These are phyloP conservation scores for Lipophrys pholis DNA, from an alignment of 2,113 vertebrate genomes.

Conservation along the genomic window DNA sequence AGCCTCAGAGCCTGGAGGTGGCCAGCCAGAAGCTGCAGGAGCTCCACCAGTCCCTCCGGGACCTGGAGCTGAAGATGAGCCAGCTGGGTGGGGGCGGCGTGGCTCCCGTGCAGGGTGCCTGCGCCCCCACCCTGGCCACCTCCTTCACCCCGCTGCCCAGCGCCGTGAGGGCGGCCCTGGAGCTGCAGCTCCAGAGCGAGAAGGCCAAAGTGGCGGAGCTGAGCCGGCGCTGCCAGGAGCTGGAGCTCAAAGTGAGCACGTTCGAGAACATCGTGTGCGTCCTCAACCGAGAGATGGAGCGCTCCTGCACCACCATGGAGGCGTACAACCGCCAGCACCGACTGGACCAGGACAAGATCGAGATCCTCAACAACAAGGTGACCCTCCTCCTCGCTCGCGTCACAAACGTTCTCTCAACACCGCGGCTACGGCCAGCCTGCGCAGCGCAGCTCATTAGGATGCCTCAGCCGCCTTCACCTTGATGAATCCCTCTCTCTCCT, in stretches of 20 bases:
- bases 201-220: constrained; percentile 84
- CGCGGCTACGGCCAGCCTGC: too few species aligned
- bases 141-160: constrained; percentile 83
- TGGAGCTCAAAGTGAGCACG: constrained; percentile 91
- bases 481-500: background rate
- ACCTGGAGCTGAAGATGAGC: constrained; percentile 84
- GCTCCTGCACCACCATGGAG: constrained; percentile 88
- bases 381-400: too few species aligned
- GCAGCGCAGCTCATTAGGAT: too few species aligned
- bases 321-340: constrained; percentile 91
- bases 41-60: constrained; percentile 84
- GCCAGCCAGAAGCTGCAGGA: constrained; percentile 83
- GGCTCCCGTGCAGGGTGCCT: constrained; percentile 74
- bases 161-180: constrained; percentile 74
- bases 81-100: constrained; percentile 66
- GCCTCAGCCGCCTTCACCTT: background rate
- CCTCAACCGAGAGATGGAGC: constrained; percentile 95
- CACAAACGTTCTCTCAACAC: too few species aligned
- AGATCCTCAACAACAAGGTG: constrained; percentile 93
- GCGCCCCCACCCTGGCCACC: constrained; percentile 71
- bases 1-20: constrained; percentile 84
- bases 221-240: constrained; percentile 84
- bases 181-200: constrained; percentile 83
- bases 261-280: constrained; percentile 98
- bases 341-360: constrained; percentile 94